A percentile compares a stretch with the other conserved stretches of the same genome.
Evolutionary conservation across 2,888 invertebrate genomes (phyloP).

Genomic region (Seladonia tumulorum): DNA sequence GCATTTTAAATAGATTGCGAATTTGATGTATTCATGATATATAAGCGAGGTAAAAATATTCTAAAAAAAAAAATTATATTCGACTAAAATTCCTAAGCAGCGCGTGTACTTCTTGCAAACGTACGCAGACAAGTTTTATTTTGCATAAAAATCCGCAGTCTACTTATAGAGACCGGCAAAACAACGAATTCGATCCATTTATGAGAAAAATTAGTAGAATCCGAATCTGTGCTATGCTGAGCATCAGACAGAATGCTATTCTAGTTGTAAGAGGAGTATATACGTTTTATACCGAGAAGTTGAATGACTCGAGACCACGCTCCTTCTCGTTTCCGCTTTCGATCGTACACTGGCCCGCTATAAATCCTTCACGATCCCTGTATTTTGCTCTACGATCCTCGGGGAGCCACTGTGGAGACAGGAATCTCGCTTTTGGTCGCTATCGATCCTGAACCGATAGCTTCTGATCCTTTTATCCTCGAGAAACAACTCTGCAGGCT

Average conservation of each 20-base stretch:
- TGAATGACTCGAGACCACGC: neutral
- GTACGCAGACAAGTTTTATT: no score
- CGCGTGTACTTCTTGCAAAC: no score
- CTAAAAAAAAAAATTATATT: no score
- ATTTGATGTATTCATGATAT: no score
- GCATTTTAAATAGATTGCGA: no score
- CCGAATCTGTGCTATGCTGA: no score
- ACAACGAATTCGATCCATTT: no score
- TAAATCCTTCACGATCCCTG: neutral
- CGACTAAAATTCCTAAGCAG: no score
- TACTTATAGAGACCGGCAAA: no score
- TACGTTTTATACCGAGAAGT: neutral
- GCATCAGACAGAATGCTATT: neutral
- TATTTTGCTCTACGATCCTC: neutral
- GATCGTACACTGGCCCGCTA: neutral
- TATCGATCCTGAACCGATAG: neutral
- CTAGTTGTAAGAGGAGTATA: neutral
- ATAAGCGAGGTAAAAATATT: no score
- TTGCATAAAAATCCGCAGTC: no score
- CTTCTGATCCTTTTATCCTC: neutral
- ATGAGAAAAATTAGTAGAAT: no score
- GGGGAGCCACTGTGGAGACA: neutral
- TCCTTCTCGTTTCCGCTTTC: neutral
- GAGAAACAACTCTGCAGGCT: neutral
- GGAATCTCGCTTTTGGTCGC: neutral